phyloP scores from a whole-genome alignment of 2,888 invertebrate genomes.

The Xanthia icteritia region DNA sequence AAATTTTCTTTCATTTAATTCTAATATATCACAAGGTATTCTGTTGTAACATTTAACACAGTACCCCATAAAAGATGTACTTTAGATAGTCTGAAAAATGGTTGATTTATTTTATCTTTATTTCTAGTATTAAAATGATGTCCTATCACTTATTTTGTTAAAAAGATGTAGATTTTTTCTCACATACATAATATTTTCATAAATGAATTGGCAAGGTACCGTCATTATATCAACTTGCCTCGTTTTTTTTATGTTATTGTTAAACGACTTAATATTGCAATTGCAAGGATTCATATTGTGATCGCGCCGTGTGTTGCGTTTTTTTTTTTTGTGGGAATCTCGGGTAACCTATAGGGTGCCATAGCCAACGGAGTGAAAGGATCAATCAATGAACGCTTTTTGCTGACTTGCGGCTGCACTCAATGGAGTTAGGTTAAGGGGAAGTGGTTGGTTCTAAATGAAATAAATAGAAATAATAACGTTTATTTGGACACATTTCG shows the following conservation, averaged over 20 bases:
- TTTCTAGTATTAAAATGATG: no score
- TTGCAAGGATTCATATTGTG: constrained; percentile 5
- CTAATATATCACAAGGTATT: no score
- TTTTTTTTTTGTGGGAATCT: constrained; percentile 47
- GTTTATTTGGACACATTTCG: background rate
- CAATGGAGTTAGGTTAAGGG: constrained; percentile 57
- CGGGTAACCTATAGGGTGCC: constrained; percentile 34
- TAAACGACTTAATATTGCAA: background rate
- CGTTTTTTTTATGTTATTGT: background rate
- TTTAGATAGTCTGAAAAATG: no score
- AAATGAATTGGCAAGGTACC: no score
- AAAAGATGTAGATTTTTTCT: no score
- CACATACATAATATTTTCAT: no score
- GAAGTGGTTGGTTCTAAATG: constrained; percentile 21
- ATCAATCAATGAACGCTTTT: constrained; percentile 68
- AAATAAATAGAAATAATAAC: background rate
- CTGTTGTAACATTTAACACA: no score
- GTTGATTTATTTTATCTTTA: no score
- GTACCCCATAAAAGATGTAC: no score
- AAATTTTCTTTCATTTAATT: no score
- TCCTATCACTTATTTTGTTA: no score
- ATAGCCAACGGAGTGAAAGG: constrained; percentile 67
- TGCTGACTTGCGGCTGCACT: constrained; percentile 59
- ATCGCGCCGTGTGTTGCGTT: background rate
- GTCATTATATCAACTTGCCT: no score